Evolutionary conservation across 2,888 invertebrate genomes (phyloP), one percentile per base, ranked within the genome.

Genomic region (Hecatera dysodea): DNA sequence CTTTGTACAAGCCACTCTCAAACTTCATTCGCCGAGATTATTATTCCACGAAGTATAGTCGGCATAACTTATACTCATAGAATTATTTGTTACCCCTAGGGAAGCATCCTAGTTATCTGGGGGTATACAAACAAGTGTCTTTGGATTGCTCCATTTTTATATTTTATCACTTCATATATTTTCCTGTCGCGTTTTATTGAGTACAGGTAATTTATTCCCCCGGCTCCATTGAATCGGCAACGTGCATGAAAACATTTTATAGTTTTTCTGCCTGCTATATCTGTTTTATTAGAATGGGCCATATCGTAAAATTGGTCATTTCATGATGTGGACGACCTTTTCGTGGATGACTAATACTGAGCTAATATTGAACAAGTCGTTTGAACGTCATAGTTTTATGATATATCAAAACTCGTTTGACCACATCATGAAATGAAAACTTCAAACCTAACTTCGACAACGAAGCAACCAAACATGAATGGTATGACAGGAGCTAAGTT

Each of bases 21-120:
- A 90, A 91, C 88, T 89, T 90, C 86, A 86, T 88, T 87, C 82
- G 76, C 79, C 80, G 77, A 83, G 84, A 90, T 88, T 86, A 88
- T 87, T 88, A 85, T 86, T 70, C 84, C 87, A 88, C 90, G 89
- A 89, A 90, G 86, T 87, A 90, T 87, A 80, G 86, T 85, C 88
- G 48, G 86, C 87, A 90, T 91, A 89, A 88, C 87, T 90, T 91
- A 91, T 91, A 90, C 87, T 85, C 78, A 80, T 83, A 83, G 88
- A 90, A 91, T 90, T 91, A 89, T 91, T 85, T 86, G 84, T 84
- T 64, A 73, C 67, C 81, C 69, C 75, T 22, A n/a, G 76, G 74
- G 79, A 75, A 55, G 29, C 67, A 81, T 78, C 60, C 68, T 72
- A 66, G 72, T 81, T 83, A 83, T 86, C 81, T 81, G 64, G n/a